phyloP scores from a whole-genome alignment of 2,797 vertebrate genomes.

The Hippoglossus hippoglossus region DNA sequence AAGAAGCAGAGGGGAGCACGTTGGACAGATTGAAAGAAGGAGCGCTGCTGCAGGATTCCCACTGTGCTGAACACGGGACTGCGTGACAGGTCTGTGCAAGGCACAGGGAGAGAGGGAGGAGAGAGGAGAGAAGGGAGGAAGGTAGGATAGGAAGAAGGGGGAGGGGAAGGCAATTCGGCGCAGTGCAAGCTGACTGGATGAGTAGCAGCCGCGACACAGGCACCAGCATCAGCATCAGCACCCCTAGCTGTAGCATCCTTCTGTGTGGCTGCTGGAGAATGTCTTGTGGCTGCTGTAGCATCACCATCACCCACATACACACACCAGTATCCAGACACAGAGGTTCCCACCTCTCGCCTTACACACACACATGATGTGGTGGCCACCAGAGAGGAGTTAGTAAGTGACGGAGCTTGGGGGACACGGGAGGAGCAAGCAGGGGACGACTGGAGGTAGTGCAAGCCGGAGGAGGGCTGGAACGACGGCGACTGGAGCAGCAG shows the following conservation, averaged over 20 bases:
- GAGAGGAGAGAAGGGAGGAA: constrained; percentile 62
- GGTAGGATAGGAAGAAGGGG: constrained; percentile 66
- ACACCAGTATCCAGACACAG: constrained; percentile 43
- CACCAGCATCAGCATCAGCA: constrained; percentile 74
- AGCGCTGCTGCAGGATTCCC: constrained; percentile 80
- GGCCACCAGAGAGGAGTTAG: constrained; percentile 65
- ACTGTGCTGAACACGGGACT: constrained; percentile 73
- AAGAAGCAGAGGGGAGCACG: constrained; percentile 45
- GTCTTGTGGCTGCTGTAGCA: constrained; percentile 65
- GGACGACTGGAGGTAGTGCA: constrained; percentile 59
- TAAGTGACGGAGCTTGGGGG: constrained; percentile 63
- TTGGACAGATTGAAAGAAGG: constrained; percentile 65
- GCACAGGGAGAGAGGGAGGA: constrained; percentile 62
- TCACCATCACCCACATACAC: constrained; percentile 30
- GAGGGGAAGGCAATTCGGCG: constrained; percentile 75
- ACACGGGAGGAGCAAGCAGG: constrained; percentile 61
- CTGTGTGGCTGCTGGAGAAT: constrained; percentile 71
- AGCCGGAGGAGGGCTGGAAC: constrained; percentile 68
- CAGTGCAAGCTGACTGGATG: constrained; percentile 78
- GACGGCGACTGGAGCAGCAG: constrained; percentile 64
- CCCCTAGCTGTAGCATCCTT: constrained; percentile 79
- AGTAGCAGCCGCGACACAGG: constrained; percentile 73
- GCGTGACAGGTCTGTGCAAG: constrained; percentile 82
- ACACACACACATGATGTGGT: constrained; percentile 67
- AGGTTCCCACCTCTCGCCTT: constrained; percentile 42